Evolutionary conservation across 2,797 vertebrate species (phyloP), one percentile per base, ranked within the genome.

Genomic region (Anabacerthia variegaticeps): DNA sequence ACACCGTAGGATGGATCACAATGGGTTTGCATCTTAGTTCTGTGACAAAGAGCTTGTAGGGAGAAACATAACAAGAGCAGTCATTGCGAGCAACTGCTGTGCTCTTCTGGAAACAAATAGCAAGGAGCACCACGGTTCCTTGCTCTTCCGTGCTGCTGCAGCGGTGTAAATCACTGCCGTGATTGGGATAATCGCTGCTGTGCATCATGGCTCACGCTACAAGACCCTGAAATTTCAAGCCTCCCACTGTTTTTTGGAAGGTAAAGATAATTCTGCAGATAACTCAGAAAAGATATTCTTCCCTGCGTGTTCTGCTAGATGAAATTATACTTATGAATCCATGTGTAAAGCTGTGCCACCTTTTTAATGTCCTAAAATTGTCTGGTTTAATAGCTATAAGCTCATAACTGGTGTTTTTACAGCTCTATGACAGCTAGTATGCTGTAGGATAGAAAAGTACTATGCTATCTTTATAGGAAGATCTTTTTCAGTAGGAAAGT

Each of bases 71-170:
- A 83, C 62, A 20, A 9, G 56, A 78, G 74, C 3, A 74, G 78
- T 65, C 49, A 27, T 30, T 77, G 75, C 37, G 48, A 91, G 68
- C n/a, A 62, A 16, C 91, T 88, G 85, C 93, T 92, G 95, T 83
- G 89, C 62, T 72, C 36, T 61, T 88, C 52, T 83, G 93, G 81
- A 86, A 91, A 69, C 46, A 81, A 63, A 78, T 32, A 46, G 36
- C 56, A 67, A 68, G 76, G 32, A 62, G 36, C 72, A 46, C 43
- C 52, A 58, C 0, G 3, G 73, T 26, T 89, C 85, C 81, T 63
- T 34, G 5, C 49, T 51, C 49, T 30, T 62, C n/a, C 10, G 1
- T 26, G 20, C 74, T 12, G 23, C 41, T 26, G 41, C 39, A 1
- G 41, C 0, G 0, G 11, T 13, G n/a, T 83, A 72, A 93, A 81